Percentiles rank a stretch among this genome's conserved stretches.
These are phyloP conservation scores for Chionomys nivalis DNA, from an alignment of 2,113 vertebrate genomes.

Conservation along the genomic window DNA sequence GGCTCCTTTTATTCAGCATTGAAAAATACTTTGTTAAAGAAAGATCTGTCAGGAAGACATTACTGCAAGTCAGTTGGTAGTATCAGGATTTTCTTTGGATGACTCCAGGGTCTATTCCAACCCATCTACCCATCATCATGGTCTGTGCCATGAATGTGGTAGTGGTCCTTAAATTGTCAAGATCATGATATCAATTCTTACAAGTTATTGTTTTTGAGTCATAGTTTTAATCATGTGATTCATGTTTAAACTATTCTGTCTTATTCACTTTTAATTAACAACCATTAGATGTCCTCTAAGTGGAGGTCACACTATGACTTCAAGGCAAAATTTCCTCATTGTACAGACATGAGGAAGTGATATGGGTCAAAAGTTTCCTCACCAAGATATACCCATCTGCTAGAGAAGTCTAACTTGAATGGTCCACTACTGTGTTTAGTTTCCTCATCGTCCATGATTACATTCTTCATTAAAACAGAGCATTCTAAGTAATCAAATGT, in stretches of 20 bases:
- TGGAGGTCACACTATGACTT: not conserved
- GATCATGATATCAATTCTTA: not conserved
- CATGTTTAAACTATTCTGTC: not conserved
- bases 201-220: not conserved
- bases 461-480: constrained; percentile 4
- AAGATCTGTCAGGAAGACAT: not conserved
- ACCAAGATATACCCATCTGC: not conserved
- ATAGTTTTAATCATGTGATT: not conserved
- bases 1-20: not conserved
- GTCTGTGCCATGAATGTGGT: not conserved
- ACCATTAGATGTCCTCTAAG: not conserved
- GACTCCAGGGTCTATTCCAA: not conserved
- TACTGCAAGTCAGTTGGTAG: not conserved
- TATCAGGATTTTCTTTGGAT: not conserved
- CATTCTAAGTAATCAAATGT: not conserved
- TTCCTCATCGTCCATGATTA: not conserved
- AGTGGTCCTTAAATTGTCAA: not conserved
- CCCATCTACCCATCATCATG: not conserved
- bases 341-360: not conserved
- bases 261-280: constrained; percentile 10
- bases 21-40: not conserved
- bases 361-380: not conserved
- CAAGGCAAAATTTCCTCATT: not conserved
- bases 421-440: not conserved
- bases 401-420: not conserved